These are phyloP conservation scores for Nycticryphes semicollaris DNA, from an alignment of 2,113 vertebrate genomes.

Conservation along the genomic window DNA sequence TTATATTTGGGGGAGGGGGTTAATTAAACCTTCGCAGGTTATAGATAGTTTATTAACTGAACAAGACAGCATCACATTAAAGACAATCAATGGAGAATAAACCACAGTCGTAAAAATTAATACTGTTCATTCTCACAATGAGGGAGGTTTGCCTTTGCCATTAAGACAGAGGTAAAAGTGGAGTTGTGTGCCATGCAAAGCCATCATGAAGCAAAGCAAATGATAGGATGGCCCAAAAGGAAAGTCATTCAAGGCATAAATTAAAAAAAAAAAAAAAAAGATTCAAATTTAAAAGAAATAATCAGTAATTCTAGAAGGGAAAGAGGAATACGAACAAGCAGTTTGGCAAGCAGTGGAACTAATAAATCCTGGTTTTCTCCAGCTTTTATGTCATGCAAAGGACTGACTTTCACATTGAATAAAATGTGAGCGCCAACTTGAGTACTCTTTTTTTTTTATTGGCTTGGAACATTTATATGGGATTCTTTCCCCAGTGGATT, in stretches of 20 bases:
- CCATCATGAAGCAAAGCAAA: background rate
- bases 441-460: background rate
- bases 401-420: constrained; percentile 9
- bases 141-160: background rate
- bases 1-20: background rate
- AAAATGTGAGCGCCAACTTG: constrained; percentile 7
- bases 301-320: constrained; percentile 6
- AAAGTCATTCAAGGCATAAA: background rate
- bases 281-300: background rate
- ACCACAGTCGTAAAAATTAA: constrained; percentile 43
- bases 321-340: background rate
- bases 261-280: background rate
- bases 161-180: background rate
- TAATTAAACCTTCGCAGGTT: constrained; percentile 40
- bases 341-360: background rate
- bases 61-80: constrained; percentile 51
- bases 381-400: constrained; percentile 31
- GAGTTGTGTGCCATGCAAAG: background rate
- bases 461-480: background rate
- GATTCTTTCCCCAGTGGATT: background rate
- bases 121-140: background rate
- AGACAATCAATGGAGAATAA: constrained; percentile 56
- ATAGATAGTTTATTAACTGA: constrained; percentile 33
- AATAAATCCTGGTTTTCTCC: constrained; percentile 38
- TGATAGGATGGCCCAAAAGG: background rate